Evolutionary conservation across 1,140 invertebrate genomes (phyloP).

Genomic region (Zaprionus capensis): DNA sequence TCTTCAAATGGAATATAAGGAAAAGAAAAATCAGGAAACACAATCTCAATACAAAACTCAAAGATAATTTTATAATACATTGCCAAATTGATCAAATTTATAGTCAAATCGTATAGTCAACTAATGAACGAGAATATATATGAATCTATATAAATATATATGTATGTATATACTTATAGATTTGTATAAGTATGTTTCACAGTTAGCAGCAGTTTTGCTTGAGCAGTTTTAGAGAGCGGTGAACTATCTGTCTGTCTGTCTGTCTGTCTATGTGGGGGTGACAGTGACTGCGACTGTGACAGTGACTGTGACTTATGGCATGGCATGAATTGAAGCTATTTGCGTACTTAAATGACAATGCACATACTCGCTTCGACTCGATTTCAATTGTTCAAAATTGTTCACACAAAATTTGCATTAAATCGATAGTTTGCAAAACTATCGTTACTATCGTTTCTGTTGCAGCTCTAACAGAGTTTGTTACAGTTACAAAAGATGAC

Average conservation of each 20-base stretch:
- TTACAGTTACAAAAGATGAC: constrained; percentile 7
- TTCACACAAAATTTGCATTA: constrained; percentile 6
- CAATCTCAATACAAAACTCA: constrained; percentile 34
- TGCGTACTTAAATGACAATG: constrained; percentile 35
- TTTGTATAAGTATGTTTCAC: constrained; percentile 22
- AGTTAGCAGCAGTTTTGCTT: constrained; percentile 24
- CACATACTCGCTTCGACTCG: constrained; percentile 18
- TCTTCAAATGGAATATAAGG: constrained; percentile 12
- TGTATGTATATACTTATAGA: constrained; percentile 35
- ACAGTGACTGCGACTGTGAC: constrained; percentile 40
- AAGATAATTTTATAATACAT: constrained; percentile 25
- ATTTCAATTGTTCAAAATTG: background rate
- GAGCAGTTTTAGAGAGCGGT: constrained; percentile 40
- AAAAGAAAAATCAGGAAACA: constrained; percentile 9
- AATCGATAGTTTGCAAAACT: background rate
- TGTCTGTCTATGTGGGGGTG: constrained; percentile 40
- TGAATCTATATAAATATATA: constrained; percentile 33
- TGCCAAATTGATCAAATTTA: constrained; percentile 38
- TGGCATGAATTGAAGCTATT: constrained; percentile 39
- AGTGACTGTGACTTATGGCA: constrained; percentile 48
- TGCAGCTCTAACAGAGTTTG: background rate
- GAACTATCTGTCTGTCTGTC: constrained; percentile 28
- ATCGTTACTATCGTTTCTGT: constrained; percentile 2
- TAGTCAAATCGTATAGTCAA: constrained; percentile 32
- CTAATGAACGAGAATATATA: constrained; percentile 47